Evolutionary conservation across 1,140 invertebrate species (phyloP), one percentile per base, ranked within the genome.

Genomic region (Drosophila ironensis): DNA sequence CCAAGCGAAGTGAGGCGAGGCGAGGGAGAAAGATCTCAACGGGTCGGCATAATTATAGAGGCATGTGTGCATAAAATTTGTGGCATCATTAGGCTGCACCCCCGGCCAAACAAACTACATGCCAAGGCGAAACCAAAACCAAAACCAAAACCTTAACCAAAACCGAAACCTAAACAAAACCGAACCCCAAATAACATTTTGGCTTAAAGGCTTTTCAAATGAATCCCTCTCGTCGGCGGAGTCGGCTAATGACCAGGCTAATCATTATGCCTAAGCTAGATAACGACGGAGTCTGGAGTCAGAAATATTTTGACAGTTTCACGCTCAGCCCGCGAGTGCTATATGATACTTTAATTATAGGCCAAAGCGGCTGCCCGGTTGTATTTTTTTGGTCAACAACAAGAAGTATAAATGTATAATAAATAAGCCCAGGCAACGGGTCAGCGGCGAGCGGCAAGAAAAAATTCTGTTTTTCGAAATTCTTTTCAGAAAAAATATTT

Each of bases 281-380:
- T 81, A 76, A 68, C 71, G 77, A 76, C 64, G 59, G 59, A 63
- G 54, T 47, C 53, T 60, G 56, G 59, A 47, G 41, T 64, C 57
- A 50, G 73, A 84, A 84, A 84, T 84, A 80, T 86, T 86, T 86
- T 86, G 80, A 86, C 80, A 86, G 80, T 86, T 86, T 86, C 74
- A 87, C 82, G 80, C 80, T 44, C 71, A 78, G 71, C 64, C 78
- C 80, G 74, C 80, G 74, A 86, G 80, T 87, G 81, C 74, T 86
- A 75, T 86, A 75, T 86, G 81, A 86, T 86, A 87, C 80, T 80
- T 86, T 86, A 86, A 86, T 86, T 86, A 86, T 86, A 86, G 81
- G 60, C 61, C 64, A 63, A 48, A 17, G 60, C 44, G 9, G 41
- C 37, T 57, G 14, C 30, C 38, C 42, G 30, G 16, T 16, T 8